Percentiles rank a stretch among this genome's conserved stretches.
Conservation (phyloP, 1,140 invertebrate species). For the Rhyacophila brunnea region DNA sequence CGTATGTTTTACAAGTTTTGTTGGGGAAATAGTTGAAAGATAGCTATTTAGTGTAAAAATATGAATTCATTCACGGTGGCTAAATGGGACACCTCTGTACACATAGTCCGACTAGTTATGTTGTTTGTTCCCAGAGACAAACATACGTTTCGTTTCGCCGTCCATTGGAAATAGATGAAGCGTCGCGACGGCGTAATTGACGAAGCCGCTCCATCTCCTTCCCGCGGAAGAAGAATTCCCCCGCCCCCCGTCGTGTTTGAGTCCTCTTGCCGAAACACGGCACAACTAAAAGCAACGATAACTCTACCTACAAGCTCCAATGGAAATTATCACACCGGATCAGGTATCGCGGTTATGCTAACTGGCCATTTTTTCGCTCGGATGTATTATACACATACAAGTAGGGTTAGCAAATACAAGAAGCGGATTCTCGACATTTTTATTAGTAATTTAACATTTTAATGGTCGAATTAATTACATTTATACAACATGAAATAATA, state of each 20-base stretch:
- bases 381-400: no score
- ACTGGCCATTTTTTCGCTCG: not conserved
- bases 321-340: conserved; percentile 18
- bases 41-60: no score
- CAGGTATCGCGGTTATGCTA: conserved; percentile 10
- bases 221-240: not conserved
- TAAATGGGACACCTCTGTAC: no score
- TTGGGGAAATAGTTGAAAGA: no score
- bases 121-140: not conserved
- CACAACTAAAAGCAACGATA: conserved; percentile 4
- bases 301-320: not conserved
- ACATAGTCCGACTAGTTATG: no score
- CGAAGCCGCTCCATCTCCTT: not conserved
- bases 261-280: not conserved
- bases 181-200: conserved; percentile 9
- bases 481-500: no score
- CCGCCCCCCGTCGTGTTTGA: not conserved
- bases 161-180: conserved; percentile 29
- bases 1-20: no score
- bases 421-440: no score
- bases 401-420: no score
- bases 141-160: conserved; percentile 4
- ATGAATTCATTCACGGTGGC: no score
- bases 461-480: no score
- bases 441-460: no score